Percentiles rank a stretch among this genome's conserved stretches.
phyloP scores from a whole-genome alignment of 2,113 vertebrate species.

The Rhinolophus sinicus region DNA sequence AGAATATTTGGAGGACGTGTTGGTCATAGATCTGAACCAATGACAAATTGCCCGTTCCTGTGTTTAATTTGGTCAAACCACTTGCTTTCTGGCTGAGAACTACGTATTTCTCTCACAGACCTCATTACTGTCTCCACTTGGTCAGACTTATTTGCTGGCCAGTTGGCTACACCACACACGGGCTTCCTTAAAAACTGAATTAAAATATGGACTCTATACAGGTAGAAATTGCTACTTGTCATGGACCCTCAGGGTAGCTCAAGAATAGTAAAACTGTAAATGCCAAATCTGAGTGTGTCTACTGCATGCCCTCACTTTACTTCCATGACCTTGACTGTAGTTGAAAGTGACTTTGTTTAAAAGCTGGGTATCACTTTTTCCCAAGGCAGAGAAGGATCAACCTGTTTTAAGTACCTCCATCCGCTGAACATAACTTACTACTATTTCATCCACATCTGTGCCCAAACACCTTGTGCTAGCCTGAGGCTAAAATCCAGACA shows the following conservation, averaged over 20 bases:
- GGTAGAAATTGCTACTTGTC: background rate
- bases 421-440: background rate
- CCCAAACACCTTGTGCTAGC: background rate
- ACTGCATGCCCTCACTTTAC: background rate
- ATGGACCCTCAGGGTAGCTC: background rate
- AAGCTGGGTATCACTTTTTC: background rate
- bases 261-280: background rate
- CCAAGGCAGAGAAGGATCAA: background rate
- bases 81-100: constrained; percentile 20
- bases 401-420: background rate
- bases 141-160: background rate
- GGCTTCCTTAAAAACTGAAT: background rate
- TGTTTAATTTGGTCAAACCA: background rate
- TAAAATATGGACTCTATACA: background rate
- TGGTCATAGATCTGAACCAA: background rate
- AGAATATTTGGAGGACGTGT: background rate
- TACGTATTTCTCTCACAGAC: background rate
- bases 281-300: background rate
- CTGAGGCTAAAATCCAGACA: background rate
- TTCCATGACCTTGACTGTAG: background rate
- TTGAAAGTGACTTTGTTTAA: background rate
- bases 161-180: background rate
- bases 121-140: background rate
- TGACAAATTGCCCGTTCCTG: background rate
- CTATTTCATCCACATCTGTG: background rate